Percentiles rank a stretch among this genome's conserved stretches.
These are phyloP conservation scores for Columba janthina DNA, from an alignment of 2,113 vertebrate genomes.

Conservation along the genomic window DNA sequence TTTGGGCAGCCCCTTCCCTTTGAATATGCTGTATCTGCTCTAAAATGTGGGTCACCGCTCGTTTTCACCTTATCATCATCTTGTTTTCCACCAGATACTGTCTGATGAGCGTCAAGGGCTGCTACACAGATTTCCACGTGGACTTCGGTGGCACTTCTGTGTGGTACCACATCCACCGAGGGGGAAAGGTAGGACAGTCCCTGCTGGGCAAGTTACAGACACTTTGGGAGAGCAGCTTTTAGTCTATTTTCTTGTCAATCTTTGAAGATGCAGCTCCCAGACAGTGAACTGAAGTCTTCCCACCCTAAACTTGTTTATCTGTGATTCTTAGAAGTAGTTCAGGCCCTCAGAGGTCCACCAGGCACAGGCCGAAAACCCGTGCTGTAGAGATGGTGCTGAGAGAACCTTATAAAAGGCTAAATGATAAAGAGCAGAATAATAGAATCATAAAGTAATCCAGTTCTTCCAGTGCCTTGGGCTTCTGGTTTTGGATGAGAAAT, in stretches of 20 bases:
- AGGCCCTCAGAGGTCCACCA: background rate
- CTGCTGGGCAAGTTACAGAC: background rate
- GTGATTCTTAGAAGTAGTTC: background rate
- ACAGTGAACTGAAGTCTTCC: background rate
- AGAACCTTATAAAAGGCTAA: background rate
- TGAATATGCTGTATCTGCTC: background rate
- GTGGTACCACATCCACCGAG: constrained; percentile 97
- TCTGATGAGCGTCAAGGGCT: constrained; percentile 98
- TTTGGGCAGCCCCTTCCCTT: background rate
- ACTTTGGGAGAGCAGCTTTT: background rate
- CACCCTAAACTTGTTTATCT: background rate
- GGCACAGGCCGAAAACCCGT: background rate
- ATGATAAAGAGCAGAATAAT: too few species aligned
- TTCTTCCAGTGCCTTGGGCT: background rate
- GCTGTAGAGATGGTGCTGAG: background rate
- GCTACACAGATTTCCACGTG: constrained; percentile 98
- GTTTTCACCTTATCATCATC: background rate
- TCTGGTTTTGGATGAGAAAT: background rate
- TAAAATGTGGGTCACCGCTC: fast-evolving
- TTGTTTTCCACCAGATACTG: constrained; percentile 85
- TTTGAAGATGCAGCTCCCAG: background rate
- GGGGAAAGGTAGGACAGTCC: constrained; percentile 86
- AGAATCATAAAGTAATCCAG: background rate
- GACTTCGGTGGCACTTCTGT: constrained; percentile 98
- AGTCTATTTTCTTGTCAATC: fast-evolving